Conservation (phyloP, 2,888 invertebrate genomes). For the Cantharis rufa region DNA sequence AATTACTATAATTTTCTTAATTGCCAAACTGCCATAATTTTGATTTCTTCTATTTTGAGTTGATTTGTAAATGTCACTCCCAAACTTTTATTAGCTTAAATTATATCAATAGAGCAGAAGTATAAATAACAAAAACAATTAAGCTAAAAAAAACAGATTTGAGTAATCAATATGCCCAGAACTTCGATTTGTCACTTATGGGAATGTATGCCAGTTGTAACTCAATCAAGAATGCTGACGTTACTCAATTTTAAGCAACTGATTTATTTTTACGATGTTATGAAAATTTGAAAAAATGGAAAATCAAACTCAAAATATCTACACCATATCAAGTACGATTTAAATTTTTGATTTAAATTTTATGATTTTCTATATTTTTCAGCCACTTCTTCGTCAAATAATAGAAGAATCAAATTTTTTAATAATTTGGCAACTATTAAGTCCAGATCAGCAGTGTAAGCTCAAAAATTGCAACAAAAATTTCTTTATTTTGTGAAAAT, state of each 20-base stretch:
- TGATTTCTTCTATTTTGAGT: no score
- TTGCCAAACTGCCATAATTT: no score
- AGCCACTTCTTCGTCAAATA: background rate
- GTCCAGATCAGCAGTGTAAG: slow-evolving; percentile 59
- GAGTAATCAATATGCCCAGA: slow-evolving; percentile 38
- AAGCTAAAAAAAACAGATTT: slow-evolving; percentile 23
- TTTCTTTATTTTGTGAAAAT: background rate
- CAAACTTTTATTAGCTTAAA: background rate
- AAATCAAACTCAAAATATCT: slow-evolving; percentile 5
- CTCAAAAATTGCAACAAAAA: slow-evolving; percentile 1
- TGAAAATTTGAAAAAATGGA: background rate
- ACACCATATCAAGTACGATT: slow-evolving; percentile 19
- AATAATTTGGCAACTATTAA: slow-evolving; percentile 57
- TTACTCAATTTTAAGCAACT: background rate
- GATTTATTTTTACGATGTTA: background rate
- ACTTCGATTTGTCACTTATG: slow-evolving; percentile 34
- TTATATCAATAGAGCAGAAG: background rate
- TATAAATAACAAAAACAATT: slow-evolving; percentile 24
- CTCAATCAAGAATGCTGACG: slow-evolving; percentile 25
- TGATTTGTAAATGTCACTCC: background rate
- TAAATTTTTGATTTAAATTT: background rate
- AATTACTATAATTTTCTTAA: no score
- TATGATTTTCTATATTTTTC: background rate
- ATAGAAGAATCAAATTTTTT: slow-evolving; percentile 10
- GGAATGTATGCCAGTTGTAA: slow-evolving; percentile 23